A percentile compares a stretch with the other conserved stretches of the same genome.
phyloP scores from a whole-genome alignment of 1,140 invertebrate species.

The Ostrea denselamellosa region DNA sequence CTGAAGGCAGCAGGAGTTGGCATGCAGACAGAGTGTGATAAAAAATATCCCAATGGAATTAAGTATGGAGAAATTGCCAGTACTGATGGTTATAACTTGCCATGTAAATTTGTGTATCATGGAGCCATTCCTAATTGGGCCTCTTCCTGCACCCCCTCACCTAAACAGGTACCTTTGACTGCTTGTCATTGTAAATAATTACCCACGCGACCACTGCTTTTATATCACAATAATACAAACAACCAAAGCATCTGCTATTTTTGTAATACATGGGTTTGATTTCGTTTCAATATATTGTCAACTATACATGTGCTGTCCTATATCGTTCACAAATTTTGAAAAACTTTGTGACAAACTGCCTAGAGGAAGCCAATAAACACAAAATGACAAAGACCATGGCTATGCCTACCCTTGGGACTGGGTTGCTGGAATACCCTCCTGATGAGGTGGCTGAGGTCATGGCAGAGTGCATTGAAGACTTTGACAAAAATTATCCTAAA shows the following conservation, averaged over 20 bases:
- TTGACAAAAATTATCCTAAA: slow-evolving; percentile 13
- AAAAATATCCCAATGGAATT: slow-evolving; percentile 46
- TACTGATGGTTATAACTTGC: slow-evolving; percentile 27
- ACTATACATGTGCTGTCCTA: background rate
- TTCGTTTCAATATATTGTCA: no score
- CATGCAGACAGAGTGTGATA: slow-evolving; percentile 41
- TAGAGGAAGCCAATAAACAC: slow-evolving; percentile 47
- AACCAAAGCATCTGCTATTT: no score
- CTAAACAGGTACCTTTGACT: slow-evolving; percentile 16
- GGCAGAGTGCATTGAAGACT: slow-evolving; percentile 38
- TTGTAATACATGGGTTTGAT: no score
- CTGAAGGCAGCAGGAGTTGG: slow-evolving; percentile 22
- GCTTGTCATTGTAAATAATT: background rate
- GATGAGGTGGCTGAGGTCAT: slow-evolving; percentile 49
- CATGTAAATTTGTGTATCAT: slow-evolving; percentile 43
- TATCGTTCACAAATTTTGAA: slow-evolving; percentile 42
- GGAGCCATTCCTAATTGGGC: slow-evolving; percentile 39
- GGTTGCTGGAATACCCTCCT: slow-evolving; percentile 49
- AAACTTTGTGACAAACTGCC: slow-evolving; percentile 51
- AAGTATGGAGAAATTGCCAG: slow-evolving; percentile 29
- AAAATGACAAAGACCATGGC: slow-evolving; percentile 46
- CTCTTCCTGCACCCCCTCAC: background rate
- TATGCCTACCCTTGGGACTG: slow-evolving; percentile 55
- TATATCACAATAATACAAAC: no score
- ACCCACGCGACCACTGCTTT: no score